Evolutionary conservation across 2,888 invertebrate genomes (phyloP), one percentile per base, ranked within the genome.

Genomic region (Metalampra italica): DNA sequence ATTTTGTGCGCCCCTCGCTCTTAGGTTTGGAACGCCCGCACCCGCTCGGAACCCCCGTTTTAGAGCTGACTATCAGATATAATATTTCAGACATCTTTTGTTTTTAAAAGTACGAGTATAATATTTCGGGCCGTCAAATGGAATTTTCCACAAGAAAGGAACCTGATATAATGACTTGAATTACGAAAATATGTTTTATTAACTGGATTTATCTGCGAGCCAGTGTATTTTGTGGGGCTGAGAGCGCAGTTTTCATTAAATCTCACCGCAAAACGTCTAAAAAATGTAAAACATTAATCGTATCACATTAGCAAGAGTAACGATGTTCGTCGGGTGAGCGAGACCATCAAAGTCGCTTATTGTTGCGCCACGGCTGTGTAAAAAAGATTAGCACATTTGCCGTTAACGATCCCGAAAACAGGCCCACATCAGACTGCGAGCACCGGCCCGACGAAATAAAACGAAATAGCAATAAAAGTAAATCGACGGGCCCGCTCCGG

Each of bases 391-490:
- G 81, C 84, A 80, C 84, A 85, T 83, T 86, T 78, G 68, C 77
- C 71, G 84, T 85, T 86, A 87, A 85, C 87, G 82, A 84, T 66
- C 76, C 82, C 79, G 80, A 85, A 83, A 86, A 85, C 82, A 81
- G 82, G 78, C 77, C 75, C 71, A 75, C 84, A 82, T 79, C 80
- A 81, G 78, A 78, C 75, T 60, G 59, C 59, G 22, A 22, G 22
- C 61, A 55, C 57, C 53, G 30, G 58, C 32, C 38, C 49, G 44
- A 36, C 46, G 45, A 75, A 84, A 85, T 86, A 86, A 86, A 86
- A 84, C 83, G 82, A 75, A 84, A 84, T 81, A 81, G 82, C 79
- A 82, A 85, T 86, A 84, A 87, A 88, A 86, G 84, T 82, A 85
- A 85, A 88, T 87, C 84, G 86, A 81, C 79, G 76, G 71, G 68